Base-by-base conservation (phyloP, 2,797 vertebrate genomes). In the Danio albolineatus region DNA sequence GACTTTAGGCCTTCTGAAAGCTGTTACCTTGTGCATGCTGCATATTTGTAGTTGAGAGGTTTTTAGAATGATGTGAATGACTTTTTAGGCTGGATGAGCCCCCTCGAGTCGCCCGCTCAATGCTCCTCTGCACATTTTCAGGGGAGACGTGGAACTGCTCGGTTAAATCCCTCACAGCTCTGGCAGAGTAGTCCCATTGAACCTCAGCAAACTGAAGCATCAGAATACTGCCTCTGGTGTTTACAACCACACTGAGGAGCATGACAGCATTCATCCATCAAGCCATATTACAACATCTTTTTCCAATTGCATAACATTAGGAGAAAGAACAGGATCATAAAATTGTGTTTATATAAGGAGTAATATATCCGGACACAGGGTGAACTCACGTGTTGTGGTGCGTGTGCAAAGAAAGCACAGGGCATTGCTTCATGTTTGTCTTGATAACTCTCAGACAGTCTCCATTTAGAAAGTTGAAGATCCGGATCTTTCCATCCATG, bases 381-480 rank as follows among this genome's bases (percentile, higher is more conserved):
- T n/a, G 39, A 46, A 61, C 86, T 85, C 84, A 97, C 96, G 90
- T 95, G 89, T 94, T 93, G 72, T 91, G 89, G 21, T 88, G 79
- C 46, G 90, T 88, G 75, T 85, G 92, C 85, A 97, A 80, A 2
- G 95, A 95, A 65, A 93, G 82, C 10, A 96, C 36, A 0, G 92
- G 90, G 8, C 90, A 92, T n/a, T 92, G 76, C 64, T 87, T 86
- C 53, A 89, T 78, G 1, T 89, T 91, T 41, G 87, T 92, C 65
- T 85, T 90, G 89, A 98, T 87, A 72, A 93, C 90, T 83, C 88
- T 92, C 64, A 98, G 86, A 84, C 96, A 97, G 21, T 89, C 92
- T 6, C 96, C 96, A 0, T 89, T 94, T 78, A 97, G 89, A 84
- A 96, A 95, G 82, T 91, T 95, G 75, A 98, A 97, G 41, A 98